phyloP scores from a whole-genome alignment of 2,888 invertebrate species.

The Ramazzottius varieornatus region DNA sequence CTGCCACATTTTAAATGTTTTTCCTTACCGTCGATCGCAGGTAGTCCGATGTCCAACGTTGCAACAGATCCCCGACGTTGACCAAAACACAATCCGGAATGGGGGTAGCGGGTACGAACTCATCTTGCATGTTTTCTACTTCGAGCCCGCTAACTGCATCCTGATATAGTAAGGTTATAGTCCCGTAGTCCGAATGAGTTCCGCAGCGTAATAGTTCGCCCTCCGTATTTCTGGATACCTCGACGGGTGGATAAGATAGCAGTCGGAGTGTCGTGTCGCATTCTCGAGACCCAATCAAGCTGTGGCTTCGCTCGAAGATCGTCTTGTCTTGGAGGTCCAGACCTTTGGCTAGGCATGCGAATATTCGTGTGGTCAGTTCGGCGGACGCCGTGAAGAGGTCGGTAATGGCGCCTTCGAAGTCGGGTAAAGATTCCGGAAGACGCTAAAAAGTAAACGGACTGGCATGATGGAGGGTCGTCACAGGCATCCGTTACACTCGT shows the following conservation, averaged over 20 bases:
- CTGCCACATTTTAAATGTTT: neutral
- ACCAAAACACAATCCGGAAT: conserved; percentile 14
- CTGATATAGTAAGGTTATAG: conserved; percentile 12
- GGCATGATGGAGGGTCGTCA: too few species aligned
- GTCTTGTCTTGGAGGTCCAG: conserved; percentile 6
- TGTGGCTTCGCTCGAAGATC: conserved; percentile 5
- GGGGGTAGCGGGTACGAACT: conserved; percentile 13
- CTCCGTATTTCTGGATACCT: neutral
- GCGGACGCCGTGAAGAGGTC: neutral
- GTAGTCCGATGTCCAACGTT: conserved; percentile 15
- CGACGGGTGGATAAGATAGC: conserved; percentile 8
- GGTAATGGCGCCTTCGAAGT: neutral
- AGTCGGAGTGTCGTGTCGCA: conserved; percentile 6
- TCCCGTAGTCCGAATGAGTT: conserved; percentile 13
- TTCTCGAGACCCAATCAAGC: neutral
- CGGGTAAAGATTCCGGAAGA: too few species aligned
- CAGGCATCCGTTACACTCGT: too few species aligned
- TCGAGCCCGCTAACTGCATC: conserved; percentile 12
- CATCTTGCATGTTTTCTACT: conserved; percentile 10
- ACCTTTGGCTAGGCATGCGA: neutral
- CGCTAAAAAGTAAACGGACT: too few species aligned
- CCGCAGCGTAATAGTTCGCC: conserved; percentile 9
- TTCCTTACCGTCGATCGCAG: conserved; percentile 14
- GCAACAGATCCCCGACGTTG: conserved; percentile 15
- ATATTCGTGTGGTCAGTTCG: neutral